Conservation (phyloP, 2,113 vertebrate genomes). For the Hystrix cristata region DNA sequence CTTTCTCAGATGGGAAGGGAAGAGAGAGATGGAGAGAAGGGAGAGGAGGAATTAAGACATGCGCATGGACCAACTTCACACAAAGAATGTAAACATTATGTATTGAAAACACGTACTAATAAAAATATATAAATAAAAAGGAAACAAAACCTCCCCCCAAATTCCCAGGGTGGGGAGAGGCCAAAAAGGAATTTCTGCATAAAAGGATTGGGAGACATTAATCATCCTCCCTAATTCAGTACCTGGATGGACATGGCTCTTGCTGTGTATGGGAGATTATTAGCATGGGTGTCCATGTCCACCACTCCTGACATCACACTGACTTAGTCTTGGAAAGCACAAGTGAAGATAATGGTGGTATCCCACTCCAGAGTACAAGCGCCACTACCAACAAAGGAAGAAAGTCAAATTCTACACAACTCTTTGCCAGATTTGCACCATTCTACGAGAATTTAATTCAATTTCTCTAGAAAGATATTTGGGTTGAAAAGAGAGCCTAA, state of each 20-base stretch:
- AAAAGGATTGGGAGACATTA: constrained; percentile 56
- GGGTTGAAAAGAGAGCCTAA: background rate
- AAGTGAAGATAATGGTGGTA: constrained; percentile 30
- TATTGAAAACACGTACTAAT: background rate
- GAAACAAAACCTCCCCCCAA: background rate
- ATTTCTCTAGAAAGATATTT: constrained; percentile 29
- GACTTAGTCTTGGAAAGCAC: constrained; percentile 40
- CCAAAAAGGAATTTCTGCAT: constrained; percentile 35
- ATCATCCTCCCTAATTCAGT: background rate
- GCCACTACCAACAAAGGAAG: background rate
- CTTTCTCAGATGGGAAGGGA: background rate
- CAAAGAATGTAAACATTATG: background rate
- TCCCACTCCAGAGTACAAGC: background rate
- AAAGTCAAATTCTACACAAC: constrained; percentile 22
- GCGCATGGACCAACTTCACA: background rate
- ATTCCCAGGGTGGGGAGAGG: background rate
- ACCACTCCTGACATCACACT: constrained; percentile 41
- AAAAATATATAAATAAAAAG: background rate
- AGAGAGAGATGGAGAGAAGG: background rate
- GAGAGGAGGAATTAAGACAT: background rate
- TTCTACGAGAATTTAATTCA: constrained; percentile 8
- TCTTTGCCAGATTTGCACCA: background rate
- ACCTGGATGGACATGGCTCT: constrained; percentile 64
- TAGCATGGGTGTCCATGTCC: background rate
- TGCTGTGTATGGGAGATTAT: background rate